Evolutionary conservation across 2,888 invertebrate species (phyloP).

Genomic region (Nomada hirtipes): DNA sequence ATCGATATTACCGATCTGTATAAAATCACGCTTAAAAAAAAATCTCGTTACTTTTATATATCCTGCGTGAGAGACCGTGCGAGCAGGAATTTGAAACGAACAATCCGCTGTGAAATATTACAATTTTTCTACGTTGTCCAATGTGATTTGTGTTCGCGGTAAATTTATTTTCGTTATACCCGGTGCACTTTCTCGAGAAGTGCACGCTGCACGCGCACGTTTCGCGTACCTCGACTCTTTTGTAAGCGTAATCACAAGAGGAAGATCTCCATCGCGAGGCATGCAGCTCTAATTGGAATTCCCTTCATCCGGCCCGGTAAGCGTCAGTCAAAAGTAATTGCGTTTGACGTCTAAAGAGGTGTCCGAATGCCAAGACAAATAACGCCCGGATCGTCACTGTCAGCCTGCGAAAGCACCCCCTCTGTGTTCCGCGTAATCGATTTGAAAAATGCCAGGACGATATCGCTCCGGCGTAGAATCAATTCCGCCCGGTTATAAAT

Average conservation of each 20-base stretch:
- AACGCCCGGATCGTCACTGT: constrained; percentile 31
- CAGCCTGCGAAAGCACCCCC: not conserved
- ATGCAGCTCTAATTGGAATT: constrained; percentile 35
- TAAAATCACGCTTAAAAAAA: not conserved
- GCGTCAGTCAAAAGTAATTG: constrained; percentile 40
- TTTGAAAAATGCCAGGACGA: constrained; percentile 44
- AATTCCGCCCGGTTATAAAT: constrained; percentile 54
- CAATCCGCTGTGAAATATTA: not conserved
- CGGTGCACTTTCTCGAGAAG: not conserved
- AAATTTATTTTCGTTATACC: not conserved
- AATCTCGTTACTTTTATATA: not conserved
- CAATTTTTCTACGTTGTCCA: not conserved
- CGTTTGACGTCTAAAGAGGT: constrained; percentile 35
- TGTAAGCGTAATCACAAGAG: constrained; percentile 8
- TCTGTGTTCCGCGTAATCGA: constrained; percentile 12
- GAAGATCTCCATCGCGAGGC: constrained; percentile 24
- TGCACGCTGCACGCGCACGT: not conserved
- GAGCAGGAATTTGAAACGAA: too few species aligned
- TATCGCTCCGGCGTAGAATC: constrained; percentile 22
- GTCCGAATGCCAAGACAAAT: constrained; percentile 26
- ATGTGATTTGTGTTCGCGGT: not conserved
- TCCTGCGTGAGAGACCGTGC: not conserved
- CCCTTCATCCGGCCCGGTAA: not conserved
- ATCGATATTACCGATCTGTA: not conserved
- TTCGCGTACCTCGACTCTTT: not conserved